Evolutionary conservation across 2,888 invertebrate species (phyloP), one percentile per base, ranked within the genome.

Genomic region (Cabera pusaria): DNA sequence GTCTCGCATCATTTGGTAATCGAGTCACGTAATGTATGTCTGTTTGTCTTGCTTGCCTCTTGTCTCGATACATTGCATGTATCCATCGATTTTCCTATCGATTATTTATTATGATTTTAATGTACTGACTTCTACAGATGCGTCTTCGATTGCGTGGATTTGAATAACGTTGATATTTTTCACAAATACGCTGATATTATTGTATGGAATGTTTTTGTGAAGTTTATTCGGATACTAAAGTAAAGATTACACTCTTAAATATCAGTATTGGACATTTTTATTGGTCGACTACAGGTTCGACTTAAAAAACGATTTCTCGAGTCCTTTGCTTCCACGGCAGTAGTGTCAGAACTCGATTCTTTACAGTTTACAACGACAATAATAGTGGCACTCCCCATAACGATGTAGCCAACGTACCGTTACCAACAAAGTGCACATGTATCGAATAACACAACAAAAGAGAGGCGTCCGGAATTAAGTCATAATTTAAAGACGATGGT

Each of bases 1-100:
- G 72, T 76, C 75, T 77, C 74, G 70, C 67, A 62, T 72, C 75
- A 76, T 86, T 88, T 86, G 87, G 87, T 88, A 83, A 84, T 72
- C 83, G 77, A 84, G 84, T 83, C 86, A 86, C 87, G 85, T 84
- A 49, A 68, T 70, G 65, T 73, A 61, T 72, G 72, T 79, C 68
- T 76, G 68, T 79, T 72, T 72, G 73, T 73, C 63, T 70, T 66
- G 58, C 64, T 69, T 66, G 59, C 63, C 59, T 64, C 64, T 61
- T 67, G 51, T 58, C 50, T 68, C 66, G 72, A 72, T 75, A 73
- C 72, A 76, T 72, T 72, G 69, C 67, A 66, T 73, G 72, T 63
- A 70, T 52, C 65, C 21, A 35, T 29, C 7, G 27, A 56, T 63
- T 69, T 69, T 64, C 68, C 72, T 73, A 69, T 72, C 64, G 64